Percentiles rank a stretch among this genome's conserved stretches.
Conservation (phyloP, 1,140 invertebrate genomes). For the Tyrophagus putrescentiae region DNA sequence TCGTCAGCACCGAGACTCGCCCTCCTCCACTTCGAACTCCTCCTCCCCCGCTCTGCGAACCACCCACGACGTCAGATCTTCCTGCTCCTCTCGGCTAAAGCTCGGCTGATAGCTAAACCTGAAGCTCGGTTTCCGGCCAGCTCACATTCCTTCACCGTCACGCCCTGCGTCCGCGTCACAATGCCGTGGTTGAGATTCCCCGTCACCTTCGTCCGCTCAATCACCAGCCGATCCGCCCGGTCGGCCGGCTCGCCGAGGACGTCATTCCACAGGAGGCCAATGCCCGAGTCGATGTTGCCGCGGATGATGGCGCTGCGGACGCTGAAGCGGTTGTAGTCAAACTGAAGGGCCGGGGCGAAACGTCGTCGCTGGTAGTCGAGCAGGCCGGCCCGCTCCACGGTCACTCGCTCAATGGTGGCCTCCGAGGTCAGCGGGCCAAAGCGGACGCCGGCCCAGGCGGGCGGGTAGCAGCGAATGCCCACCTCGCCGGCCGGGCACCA, state of each 20-base stretch:
- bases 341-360: slow-evolving; percentile 80
- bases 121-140: slow-evolving; percentile 58
- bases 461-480: slow-evolving; percentile 68
- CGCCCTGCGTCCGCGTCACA: slow-evolving; percentile 26
- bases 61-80: slow-evolving; percentile 84
- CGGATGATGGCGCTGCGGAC: slow-evolving; percentile 62
- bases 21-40: no score
- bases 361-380: slow-evolving; percentile 76
- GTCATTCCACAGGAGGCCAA: slow-evolving; percentile 74
- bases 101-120: slow-evolving; percentile 85
- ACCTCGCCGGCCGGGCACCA: slow-evolving; percentile 69
- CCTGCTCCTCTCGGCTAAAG: slow-evolving; percentile 61
- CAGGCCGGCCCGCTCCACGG: slow-evolving; percentile 77
- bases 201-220: slow-evolving; percentile 70
- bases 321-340: slow-evolving; percentile 86
- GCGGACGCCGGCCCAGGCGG: slow-evolving; percentile 78
- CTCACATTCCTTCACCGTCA: slow-evolving; percentile 25
- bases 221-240: slow-evolving; percentile 58
- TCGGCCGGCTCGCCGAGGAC: slow-evolving; percentile 46
- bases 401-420: slow-evolving; percentile 68
- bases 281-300: slow-evolving; percentile 68
- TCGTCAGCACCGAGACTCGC: slow-evolving; percentile 24
- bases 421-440: slow-evolving; percentile 71
- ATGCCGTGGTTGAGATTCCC: slow-evolving; percentile 74
- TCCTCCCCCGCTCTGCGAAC: no score